Evolutionary conservation across 2,888 invertebrate species (phyloP).

Genomic region (Hermaeophaga mercurialis): DNA sequence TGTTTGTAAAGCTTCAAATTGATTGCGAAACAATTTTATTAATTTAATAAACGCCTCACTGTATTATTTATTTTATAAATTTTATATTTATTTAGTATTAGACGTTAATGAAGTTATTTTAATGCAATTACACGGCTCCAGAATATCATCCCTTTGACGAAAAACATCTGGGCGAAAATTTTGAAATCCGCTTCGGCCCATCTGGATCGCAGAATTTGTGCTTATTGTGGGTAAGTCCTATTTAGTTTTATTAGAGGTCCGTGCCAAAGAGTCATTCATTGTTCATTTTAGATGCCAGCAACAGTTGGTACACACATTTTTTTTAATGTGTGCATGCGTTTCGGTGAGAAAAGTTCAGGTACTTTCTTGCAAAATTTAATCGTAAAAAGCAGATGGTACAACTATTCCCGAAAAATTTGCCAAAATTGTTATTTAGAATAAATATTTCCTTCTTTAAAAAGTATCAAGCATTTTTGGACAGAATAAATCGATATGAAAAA

Average conservation of each 20-base stretch:
- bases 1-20: no score
- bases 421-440: no score
- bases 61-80: no score
- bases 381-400: not conserved
- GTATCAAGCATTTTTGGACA: no score
- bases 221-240: slow-evolving; percentile 15
- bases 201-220: slow-evolving; percentile 20
- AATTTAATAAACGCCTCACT: no score
- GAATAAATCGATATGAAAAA: no score
- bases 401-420: no score
- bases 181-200: not conserved
- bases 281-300: slow-evolving; percentile 1
- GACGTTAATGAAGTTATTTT: not conserved
- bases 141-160: not conserved
- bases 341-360: not conserved
- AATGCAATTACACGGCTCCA: not conserved
- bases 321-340: not conserved
- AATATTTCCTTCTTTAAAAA: no score
- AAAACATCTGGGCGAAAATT: slow-evolving; percentile 2
- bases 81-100: no score
- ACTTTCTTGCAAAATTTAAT: not conserved
- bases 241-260: slow-evolving; percentile 15
- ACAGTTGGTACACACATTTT: slow-evolving; percentile 2
- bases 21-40: no score
- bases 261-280: slow-evolving; percentile 11